Base-by-base conservation (phyloP, 2,113 vertebrate genomes). In the Paedocypris sp. region DNA sequence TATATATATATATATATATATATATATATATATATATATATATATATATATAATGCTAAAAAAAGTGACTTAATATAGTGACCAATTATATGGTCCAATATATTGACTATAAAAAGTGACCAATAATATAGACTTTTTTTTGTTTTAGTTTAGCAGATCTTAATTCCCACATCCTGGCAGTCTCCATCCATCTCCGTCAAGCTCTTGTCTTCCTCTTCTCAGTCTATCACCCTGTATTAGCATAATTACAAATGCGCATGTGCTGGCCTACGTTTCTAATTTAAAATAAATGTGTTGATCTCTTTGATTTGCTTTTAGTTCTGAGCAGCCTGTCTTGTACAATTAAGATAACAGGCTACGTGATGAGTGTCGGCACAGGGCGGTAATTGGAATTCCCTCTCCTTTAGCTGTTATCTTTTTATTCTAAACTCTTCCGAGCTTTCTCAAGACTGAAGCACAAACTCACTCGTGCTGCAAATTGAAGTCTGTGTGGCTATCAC, bases 231-330 rank as follows among this genome's bases (percentile, higher is more conserved):
- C 31, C 12, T n/a, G 22, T 70, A 82, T 82, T 83, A 82, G 74
- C 80, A 83, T 80, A 82, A 84, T 83, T 82, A 80, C 72, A 76
- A 73, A 79, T 72, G 80, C 72, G 67, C 72, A 66, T 79, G 75
- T 76, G 72, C 60, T 66, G 47, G 65, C 72, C 68, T 70, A 54
- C 63, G 64, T 54, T 80, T 31, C 4, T 65, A 59, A 73, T 81
- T 79, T 79, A 80, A 82, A 82, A 68, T 67, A 66, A 79, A 80
- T 46, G 58, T 69, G 79, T 76, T 78, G 78, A 83, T 83, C 78
- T 77, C 63, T 60, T 73, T 74, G 76, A 82, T 82, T 82, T 63
- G 46, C 75, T 75, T 77, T 76, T 75, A 76, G 77, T 81, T 79
- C 67, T 67, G 54, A 72, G 71, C 74, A 69, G 75, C 66, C 71